Percentiles rank a stretch among this genome's conserved stretches.
Evolutionary conservation across 2,888 invertebrate species (phyloP).

Genomic region (Quadroppia sp.): DNA sequence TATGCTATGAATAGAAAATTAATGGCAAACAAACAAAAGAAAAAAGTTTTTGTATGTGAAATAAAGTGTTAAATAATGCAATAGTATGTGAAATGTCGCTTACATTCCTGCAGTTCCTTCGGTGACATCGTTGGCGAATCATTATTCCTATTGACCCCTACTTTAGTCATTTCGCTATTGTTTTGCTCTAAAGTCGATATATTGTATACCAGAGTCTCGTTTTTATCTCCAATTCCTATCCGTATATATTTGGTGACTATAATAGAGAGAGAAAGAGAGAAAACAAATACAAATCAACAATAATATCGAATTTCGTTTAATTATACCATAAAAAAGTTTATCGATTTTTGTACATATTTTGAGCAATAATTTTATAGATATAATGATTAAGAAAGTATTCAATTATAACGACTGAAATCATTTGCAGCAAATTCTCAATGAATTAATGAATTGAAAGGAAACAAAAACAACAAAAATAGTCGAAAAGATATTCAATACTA

Average conservation of each 20-base stretch:
- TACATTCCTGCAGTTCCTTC: constrained; percentile 14
- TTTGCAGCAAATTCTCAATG: too few species aligned
- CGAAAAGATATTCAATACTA: not conserved
- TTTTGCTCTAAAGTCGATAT: constrained; percentile 1
- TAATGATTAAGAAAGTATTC: too few species aligned
- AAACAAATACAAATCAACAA: not conserved
- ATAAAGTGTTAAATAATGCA: too few species aligned
- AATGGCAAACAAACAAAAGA: too few species aligned
- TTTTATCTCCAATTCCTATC: constrained; percentile 96
- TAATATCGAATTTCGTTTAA: not conserved
- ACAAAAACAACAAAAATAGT: too few species aligned
- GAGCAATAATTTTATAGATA: too few species aligned
- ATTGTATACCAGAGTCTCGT: constrained; percentile 55
- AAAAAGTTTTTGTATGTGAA: too few species aligned
- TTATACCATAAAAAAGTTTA: too few species aligned
- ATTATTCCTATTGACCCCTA: not conserved
- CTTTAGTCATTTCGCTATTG: not conserved
- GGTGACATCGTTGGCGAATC: constrained; percentile 12
- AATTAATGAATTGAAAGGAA: too few species aligned
- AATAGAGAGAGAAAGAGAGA: not conserved
- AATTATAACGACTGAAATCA: too few species aligned
- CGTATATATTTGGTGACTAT: constrained; percentile 95
- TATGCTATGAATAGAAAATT: too few species aligned
- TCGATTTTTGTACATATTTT: too few species aligned
- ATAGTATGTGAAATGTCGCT: not conserved